These are phyloP conservation scores for Amniataba percoides DNA, from an alignment of 2,797 vertebrate species.

Conservation along the genomic window DNA sequence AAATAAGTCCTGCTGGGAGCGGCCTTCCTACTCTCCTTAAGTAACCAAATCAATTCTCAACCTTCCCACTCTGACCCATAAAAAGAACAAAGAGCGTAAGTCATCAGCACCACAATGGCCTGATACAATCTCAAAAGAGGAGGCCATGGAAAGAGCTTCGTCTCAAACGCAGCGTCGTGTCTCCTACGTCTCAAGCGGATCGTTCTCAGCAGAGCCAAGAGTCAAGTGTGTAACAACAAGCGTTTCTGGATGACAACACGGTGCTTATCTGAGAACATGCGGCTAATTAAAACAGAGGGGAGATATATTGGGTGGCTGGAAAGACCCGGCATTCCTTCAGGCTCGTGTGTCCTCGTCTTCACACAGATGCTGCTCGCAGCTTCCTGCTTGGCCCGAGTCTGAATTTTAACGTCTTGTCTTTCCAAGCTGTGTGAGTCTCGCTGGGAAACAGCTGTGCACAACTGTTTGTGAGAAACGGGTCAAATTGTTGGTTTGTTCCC, in stretches of 20 bases:
- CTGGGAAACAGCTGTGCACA: slow-evolving; percentile 38
- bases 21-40: slow-evolving; percentile 27
- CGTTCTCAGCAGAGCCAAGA: slow-evolving; percentile 29
- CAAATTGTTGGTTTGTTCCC: slow-evolving; percentile 1
- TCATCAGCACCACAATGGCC: slow-evolving; percentile 54
- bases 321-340: background rate
- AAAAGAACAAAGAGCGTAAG: slow-evolving; percentile 59
- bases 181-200: slow-evolving; percentile 36
- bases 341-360: slow-evolving; percentile 4
- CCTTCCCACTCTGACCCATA: slow-evolving; percentile 53
- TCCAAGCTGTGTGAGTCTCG: background rate
- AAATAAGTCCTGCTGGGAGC: background rate
- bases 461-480: slow-evolving; percentile 4
- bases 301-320: slow-evolving; percentile 9
- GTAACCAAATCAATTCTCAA: slow-evolving; percentile 56
- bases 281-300: slow-evolving; percentile 9
- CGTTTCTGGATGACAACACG: slow-evolving; percentile 15
- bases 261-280: slow-evolving; percentile 12
- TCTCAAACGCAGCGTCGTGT: slow-evolving; percentile 15
- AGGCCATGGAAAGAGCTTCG: slow-evolving; percentile 27
- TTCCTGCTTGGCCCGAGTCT: background rate
- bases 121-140: slow-evolving; percentile 50
- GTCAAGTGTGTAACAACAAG: slow-evolving; percentile 22
- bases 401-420: slow-evolving; percentile 1
- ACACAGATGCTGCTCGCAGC: slow-evolving; percentile 1